Conservation (phyloP, 1,140 invertebrate genomes). For the Drosophila rufa region DNA sequence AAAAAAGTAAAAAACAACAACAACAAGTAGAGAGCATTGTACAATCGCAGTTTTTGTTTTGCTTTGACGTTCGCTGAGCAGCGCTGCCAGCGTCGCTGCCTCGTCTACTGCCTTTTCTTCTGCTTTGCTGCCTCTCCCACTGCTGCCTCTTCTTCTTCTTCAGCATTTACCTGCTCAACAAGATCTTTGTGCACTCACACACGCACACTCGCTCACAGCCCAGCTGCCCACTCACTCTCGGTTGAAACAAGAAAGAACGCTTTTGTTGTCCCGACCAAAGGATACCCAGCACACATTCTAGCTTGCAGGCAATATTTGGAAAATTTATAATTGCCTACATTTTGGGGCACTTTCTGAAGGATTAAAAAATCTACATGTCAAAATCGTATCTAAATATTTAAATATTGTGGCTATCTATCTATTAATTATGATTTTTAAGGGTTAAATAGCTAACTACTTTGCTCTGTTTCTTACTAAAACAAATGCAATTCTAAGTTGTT, state of each 20-base stretch:
- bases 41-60: conserved; percentile 79
- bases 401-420: no score
- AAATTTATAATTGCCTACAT: background rate
- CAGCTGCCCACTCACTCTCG: conserved; percentile 61
- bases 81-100: conserved; percentile 46
- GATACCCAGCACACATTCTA: conserved; percentile 6
- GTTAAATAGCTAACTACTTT: no score
- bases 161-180: conserved; percentile 72
- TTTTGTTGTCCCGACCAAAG: background rate
- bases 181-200: conserved; percentile 72
- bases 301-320: background rate
- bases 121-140: conserved; percentile 7
- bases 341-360: background rate
- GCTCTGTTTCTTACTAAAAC: no score
- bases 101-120: conserved; percentile 20
- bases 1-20: conserved; percentile 39
- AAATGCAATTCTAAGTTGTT: no score
- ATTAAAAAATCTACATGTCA: no score
- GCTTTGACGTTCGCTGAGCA: conserved; percentile 70
- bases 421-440: no score
- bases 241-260: conserved; percentile 21
- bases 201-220: conserved; percentile 25
- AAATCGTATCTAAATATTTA: no score
- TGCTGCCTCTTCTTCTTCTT: conserved; percentile 30
- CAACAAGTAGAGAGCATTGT: conserved; percentile 43